Evolutionary conservation across 2,113 vertebrate species (phyloP).

Genomic region (Tylochromis polylepis): DNA sequence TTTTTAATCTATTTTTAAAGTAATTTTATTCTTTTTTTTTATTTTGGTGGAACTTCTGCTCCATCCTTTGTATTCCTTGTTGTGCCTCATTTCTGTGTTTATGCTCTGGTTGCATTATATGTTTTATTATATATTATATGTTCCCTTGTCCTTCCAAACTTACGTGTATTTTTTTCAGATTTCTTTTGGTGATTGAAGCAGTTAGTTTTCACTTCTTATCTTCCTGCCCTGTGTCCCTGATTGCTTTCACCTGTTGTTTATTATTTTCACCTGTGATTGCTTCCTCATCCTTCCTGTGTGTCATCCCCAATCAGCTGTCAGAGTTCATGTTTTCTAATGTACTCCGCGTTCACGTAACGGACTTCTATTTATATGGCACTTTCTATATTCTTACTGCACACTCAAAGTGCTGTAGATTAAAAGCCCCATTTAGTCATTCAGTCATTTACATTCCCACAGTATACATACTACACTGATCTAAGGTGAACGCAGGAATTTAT

Average conservation of each 20-base stretch:
- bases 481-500: background rate
- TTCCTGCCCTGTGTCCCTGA: background rate
- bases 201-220: background rate
- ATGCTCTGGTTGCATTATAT: background rate
- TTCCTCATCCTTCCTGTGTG: rapidly evolving
- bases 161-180: background rate
- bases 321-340: background rate
- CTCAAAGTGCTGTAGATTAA: background rate
- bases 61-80: background rate
- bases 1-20: background rate
- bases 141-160: background rate
- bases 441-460: background rate
- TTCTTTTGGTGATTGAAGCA: background rate
- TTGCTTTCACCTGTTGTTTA: background rate
- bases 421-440: background rate
- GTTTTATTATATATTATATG: too few species aligned
- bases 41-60: background rate
- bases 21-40: background rate
- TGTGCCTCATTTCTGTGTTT: background rate
- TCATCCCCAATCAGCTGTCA: background rate
- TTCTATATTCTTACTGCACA: background rate
- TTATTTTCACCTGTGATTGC: background rate
- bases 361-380: rapidly evolving
- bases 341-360: background rate
- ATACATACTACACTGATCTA: background rate